phyloP scores from a whole-genome alignment of 2,888 invertebrate genomes.

The Lasioglossum pauxillum region DNA sequence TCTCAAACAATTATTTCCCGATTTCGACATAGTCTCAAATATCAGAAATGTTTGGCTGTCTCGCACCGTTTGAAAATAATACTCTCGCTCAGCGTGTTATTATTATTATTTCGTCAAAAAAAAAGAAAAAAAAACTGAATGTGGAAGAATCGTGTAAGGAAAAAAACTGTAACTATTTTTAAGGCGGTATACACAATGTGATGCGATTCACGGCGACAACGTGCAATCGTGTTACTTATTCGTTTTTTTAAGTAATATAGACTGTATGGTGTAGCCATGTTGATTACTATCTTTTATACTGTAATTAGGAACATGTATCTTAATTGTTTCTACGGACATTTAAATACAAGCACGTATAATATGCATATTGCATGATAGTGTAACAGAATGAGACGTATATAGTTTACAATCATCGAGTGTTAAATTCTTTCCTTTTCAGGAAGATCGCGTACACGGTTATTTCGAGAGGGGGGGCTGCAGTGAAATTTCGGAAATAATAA shows the following conservation, averaged over 20 bases:
- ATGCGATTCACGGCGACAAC: constrained; percentile 39
- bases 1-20: background rate
- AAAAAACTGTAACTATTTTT: constrained; percentile 29
- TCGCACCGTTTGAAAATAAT: constrained; percentile 13
- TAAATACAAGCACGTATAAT: constrained; percentile 30
- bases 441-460: constrained; percentile 3
- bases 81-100: constrained; percentile 5
- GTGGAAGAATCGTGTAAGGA: background rate
- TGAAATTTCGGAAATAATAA: constrained; percentile 8
- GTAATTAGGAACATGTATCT: constrained; percentile 34
- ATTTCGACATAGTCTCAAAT: background rate
- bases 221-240: constrained; percentile 45
- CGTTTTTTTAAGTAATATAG: constrained; percentile 23
- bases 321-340: constrained; percentile 38
- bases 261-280: constrained; percentile 30
- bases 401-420: constrained; percentile 8
- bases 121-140: background rate
- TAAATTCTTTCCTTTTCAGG: background rate
- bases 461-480: background rate
- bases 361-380: constrained; percentile 26
- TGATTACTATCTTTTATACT: constrained; percentile 38
- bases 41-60: background rate
- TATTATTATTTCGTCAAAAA: constrained; percentile 2
- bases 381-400: constrained; percentile 13
- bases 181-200: constrained; percentile 29